phyloP scores from a whole-genome alignment of 2,888 invertebrate genomes.

The Drosophila trichaetosa region DNA sequence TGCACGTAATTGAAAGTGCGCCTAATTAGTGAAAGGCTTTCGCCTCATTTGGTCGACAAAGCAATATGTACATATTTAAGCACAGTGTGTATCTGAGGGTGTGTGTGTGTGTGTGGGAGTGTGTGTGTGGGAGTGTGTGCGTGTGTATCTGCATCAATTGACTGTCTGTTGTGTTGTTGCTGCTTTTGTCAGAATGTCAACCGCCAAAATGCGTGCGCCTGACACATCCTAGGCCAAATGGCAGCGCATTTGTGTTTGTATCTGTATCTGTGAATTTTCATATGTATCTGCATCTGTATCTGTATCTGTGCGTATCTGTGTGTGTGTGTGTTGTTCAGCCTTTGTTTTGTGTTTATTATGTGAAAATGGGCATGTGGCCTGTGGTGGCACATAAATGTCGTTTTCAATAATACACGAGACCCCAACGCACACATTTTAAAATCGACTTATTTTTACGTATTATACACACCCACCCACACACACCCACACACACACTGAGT shows the following conservation, averaged over 20 bases:
- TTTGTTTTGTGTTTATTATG: slow-evolving; percentile 58
- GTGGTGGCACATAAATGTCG: slow-evolving; percentile 68
- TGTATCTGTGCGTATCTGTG: slow-evolving; percentile 8
- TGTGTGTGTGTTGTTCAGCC: slow-evolving; percentile 4
- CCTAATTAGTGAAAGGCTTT: slow-evolving; percentile 70
- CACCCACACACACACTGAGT: background rate
- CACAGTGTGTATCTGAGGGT: background rate
- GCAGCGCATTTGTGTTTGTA: slow-evolving; percentile 39
- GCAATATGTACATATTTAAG: slow-evolving; percentile 7
- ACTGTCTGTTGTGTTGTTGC: slow-evolving; percentile 41
- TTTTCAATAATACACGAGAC: slow-evolving; percentile 70
- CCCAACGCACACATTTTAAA: slow-evolving; percentile 59
- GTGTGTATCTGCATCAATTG: slow-evolving; percentile 51
- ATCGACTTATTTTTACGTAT: slow-evolving; percentile 45
- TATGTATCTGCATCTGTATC: slow-evolving; percentile 7
- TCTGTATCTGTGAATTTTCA: slow-evolving; percentile 15
- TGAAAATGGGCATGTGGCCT: slow-evolving; percentile 74
- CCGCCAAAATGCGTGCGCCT: slow-evolving; percentile 61
- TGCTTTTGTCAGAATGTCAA: slow-evolving; percentile 66
- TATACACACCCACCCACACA: slow-evolving; percentile 10
- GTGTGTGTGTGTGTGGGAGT: background rate
- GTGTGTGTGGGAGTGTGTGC: background rate
- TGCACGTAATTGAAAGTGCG: slow-evolving; percentile 66
- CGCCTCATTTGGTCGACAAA: slow-evolving; percentile 52
- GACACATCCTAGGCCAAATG: slow-evolving; percentile 56